Base-by-base conservation (phyloP, 1,140 invertebrate species). In the Caenorhabditis tropicalis region DNA sequence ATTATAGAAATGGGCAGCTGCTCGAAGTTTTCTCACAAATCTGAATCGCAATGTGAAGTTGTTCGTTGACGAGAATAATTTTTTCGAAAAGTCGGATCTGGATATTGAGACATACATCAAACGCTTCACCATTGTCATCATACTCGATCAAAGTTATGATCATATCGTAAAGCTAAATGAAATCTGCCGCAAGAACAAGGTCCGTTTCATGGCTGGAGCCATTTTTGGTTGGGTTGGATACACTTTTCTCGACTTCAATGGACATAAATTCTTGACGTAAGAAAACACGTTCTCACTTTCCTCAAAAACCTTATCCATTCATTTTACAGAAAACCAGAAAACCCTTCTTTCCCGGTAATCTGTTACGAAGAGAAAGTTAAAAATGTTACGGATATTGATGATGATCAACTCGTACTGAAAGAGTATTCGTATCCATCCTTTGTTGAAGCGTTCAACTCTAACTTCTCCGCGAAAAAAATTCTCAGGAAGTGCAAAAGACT, bases 181-280 rank as follows among this genome's bases (percentile, higher is more conserved):
- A 15, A 93, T 95, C 65, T 98, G 96, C 89, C 94, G 94, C 24
- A 93, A 94, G 27, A 93, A 94, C 48, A 94, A 94, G 27, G 94
- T 96, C 85, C 88, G 89, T 7, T 91, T 91, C 36, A 84, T 89
- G 88, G 94, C 94, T 89, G 95, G 95, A 0, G 95, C 96, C 92
- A 95, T 97, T 21, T 98, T 95, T 94, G 98, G 98, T 70, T 95
- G 94, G 91, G 95, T 95, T 93, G 96, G 97, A 1, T 98, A 95
- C 92, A 94, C 94, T 88, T 97, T 98, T 92, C 93, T 95, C 43
- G 96, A 99, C 93, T 93, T 98, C 19, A 94, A 94, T 49, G 93
- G 94, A 39, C 96, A 97, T 91, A 94, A 95, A 88, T 98, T 94
- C 93, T 94, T 94, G 27, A 95, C 96, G 95, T 96, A 93, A 93